Percentiles rank a stretch among this genome's conserved stretches.
phyloP scores from a whole-genome alignment of 2,797 vertebrate genomes.

The Lindbergichthys nudifrons region DNA sequence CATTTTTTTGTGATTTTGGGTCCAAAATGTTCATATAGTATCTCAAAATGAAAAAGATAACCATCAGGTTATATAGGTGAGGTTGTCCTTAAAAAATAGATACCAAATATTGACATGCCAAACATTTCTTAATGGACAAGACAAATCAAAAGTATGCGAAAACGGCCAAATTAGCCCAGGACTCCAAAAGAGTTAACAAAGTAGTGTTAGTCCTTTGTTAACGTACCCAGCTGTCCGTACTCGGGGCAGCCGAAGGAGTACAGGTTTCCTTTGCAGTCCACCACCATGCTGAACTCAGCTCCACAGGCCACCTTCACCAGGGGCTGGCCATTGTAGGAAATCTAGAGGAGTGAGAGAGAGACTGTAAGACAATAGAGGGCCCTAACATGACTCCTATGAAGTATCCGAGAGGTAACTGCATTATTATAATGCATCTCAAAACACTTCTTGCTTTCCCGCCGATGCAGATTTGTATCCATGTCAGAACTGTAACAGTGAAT shows the following conservation, averaged over 20 bases:
- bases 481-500: too few relatives aligned
- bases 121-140: too few relatives aligned
- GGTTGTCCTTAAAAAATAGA: too few relatives aligned
- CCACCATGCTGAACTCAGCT: constrained; percentile 97
- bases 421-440: neutral
- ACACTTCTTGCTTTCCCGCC: neutral
- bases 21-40: too few relatives aligned
- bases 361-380: neutral
- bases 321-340: constrained; percentile 96
- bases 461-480: neutral
- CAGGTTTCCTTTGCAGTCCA: constrained; percentile 97
- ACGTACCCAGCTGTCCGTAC: constrained; percentile 94
- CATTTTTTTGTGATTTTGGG: too few relatives aligned
- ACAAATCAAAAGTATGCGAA: too few relatives aligned
- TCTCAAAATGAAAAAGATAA: too few relatives aligned
- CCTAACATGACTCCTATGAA: neutral
- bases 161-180: too few relatives aligned
- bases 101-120: too few relatives aligned
- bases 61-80: too few relatives aligned
- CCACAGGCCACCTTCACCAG: constrained; percentile 95
- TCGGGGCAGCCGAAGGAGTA: constrained; percentile 98
- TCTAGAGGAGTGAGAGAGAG: constrained; percentile 75
- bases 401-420: neutral
- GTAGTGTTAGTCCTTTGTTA: neutral
- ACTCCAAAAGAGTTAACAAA: too few relatives aligned